phyloP scores from a whole-genome alignment of 2,888 invertebrate species.

The Sepioteuthis lessoniana region DNA sequence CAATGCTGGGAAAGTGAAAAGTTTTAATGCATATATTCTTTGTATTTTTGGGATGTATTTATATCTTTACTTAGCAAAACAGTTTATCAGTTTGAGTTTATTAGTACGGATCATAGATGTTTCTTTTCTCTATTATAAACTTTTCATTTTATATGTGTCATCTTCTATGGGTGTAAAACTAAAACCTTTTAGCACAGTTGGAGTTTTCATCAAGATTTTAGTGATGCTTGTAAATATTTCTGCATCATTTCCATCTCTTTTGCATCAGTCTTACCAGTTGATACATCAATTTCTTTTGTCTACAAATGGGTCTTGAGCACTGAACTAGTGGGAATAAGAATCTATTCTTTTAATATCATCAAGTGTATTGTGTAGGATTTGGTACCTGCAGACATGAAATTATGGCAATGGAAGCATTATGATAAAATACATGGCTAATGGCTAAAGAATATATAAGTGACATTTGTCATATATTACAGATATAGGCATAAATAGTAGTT shows the following conservation, averaged over 20 bases:
- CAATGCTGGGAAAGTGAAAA: not conserved
- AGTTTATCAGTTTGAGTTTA: not conserved
- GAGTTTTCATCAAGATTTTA: not conserved
- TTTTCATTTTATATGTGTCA: not conserved
- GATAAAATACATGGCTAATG: not conserved
- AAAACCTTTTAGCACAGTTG: not conserved
- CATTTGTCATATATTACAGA: not conserved
- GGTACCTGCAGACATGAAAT: not conserved
- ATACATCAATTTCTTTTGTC: not conserved
- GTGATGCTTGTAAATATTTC: constrained; percentile 1
- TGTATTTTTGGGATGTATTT: not conserved
- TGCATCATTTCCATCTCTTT: not conserved
- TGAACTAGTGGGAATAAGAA: not conserved
- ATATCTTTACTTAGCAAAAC: not conserved
- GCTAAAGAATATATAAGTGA: not conserved
- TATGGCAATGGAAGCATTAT: not conserved
- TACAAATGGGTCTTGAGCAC: too few relatives aligned
- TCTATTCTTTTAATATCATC: not conserved
- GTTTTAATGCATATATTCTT: not conserved
- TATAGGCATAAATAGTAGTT: too few relatives aligned
- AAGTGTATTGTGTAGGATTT: not conserved
- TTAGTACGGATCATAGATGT: not conserved
- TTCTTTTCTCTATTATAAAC: not conserved
- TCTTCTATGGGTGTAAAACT: not conserved
- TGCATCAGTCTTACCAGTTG: not conserved